Percentiles rank a stretch among this genome's conserved stretches.
Conservation (phyloP, 2,888 invertebrate genomes). For the Mellilla xanthometata region DNA sequence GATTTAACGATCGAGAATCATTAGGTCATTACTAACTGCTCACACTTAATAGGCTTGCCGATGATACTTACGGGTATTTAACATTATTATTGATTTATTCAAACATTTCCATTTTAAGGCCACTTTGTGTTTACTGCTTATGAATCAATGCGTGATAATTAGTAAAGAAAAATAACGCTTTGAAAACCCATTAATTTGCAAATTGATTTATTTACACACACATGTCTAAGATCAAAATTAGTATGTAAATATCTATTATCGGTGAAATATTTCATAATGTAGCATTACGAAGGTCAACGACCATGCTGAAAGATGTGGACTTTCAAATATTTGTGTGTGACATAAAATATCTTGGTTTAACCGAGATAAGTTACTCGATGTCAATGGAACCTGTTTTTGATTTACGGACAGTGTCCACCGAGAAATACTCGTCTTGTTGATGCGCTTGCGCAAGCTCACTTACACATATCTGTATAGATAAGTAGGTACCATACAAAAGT, state of each 20-base stretch:
- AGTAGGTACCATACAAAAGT: not conserved
- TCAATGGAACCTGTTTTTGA: constrained; percentile 45
- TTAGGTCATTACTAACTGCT: constrained; percentile 2
- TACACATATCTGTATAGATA: not conserved
- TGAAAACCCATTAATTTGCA: too few species aligned
- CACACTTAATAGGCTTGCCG: not conserved
- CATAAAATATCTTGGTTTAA: constrained; percentile 42
- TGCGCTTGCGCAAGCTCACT: constrained; percentile 22
- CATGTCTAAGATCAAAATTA: constrained; percentile 3
- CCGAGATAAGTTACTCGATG: constrained; percentile 41
- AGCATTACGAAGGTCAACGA: constrained; percentile 47
- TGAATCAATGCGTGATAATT: too few species aligned
- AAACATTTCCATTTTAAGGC: too few species aligned
- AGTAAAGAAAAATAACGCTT: not conserved
- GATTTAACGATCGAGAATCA: constrained; percentile 10
- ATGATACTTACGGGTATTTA: too few species aligned
- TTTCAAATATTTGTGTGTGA: constrained; percentile 57
- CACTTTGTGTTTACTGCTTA: too few species aligned
- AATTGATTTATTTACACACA: not conserved
- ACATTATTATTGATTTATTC: too few species aligned
- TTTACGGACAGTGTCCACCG: constrained; percentile 25
- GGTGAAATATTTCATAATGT: constrained; percentile 50
- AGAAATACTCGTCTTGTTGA: constrained; percentile 30
- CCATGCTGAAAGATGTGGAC: constrained; percentile 52
- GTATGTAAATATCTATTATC: constrained; percentile 32